phyloP scores from a whole-genome alignment of 2,797 vertebrate species.

The Sebastes melanostomus region DNA sequence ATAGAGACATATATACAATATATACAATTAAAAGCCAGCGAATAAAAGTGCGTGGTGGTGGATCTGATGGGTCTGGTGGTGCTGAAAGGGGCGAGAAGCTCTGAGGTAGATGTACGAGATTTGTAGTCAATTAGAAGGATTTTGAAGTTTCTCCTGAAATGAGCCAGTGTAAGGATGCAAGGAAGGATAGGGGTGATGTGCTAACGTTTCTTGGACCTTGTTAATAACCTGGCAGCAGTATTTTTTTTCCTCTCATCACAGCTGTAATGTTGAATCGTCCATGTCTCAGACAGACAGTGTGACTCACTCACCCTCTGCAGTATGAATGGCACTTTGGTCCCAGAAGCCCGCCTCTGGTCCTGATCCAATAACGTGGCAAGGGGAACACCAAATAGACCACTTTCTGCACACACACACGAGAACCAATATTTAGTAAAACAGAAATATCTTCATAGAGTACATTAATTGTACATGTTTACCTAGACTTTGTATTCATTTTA shows the following conservation, averaged over 20 bases:
- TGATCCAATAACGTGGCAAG: conserved; percentile 90
- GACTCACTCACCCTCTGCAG: conserved; percentile 89
- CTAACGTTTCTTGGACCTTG: too few species aligned
- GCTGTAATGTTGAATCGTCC: not conserved
- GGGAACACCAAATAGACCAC: conserved; percentile 91
- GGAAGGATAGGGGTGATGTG: too few species aligned
- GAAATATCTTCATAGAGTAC: not conserved
- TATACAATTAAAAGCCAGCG: too few species aligned
- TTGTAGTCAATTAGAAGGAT: too few species aligned
- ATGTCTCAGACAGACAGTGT: not conserved
- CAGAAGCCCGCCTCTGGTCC: conserved; percentile 88
- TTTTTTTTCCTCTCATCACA: not conserved
- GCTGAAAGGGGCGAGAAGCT: too few species aligned
- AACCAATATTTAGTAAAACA: conserved; percentile 9
- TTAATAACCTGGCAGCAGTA: too few species aligned
- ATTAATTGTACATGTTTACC: not conserved
- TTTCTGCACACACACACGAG: conserved; percentile 79
- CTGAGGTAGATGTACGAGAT: too few species aligned
- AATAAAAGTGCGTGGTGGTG: too few species aligned
- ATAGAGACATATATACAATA: too few species aligned
- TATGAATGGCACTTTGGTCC: conserved; percentile 91
- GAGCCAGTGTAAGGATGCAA: too few species aligned
- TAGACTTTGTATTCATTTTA: not conserved
- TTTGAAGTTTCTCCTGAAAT: too few species aligned
- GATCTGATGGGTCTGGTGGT: too few species aligned